Percentiles rank a stretch among this genome's conserved stretches.
Evolutionary conservation across 1,140 invertebrate genomes (phyloP).

Genomic region (Lepidostoma basale): DNA sequence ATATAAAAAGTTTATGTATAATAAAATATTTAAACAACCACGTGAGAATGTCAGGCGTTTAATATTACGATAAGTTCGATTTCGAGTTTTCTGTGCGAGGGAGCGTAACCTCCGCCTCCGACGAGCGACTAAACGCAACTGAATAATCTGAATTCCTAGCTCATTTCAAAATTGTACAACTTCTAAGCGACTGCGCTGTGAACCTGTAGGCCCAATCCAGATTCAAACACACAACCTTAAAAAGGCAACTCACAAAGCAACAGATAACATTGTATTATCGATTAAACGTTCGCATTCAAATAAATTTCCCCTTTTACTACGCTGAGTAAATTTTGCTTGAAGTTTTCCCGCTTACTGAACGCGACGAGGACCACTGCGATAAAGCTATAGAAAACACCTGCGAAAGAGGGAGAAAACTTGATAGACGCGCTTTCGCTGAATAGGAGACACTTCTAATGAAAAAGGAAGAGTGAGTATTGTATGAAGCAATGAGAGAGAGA

Average conservation of each 20-base stretch:
- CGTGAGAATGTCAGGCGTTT: slow-evolving; percentile 18
- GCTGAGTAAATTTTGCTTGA: too few relatives aligned
- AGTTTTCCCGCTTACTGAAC: background rate
- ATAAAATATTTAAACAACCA: slow-evolving; percentile 24
- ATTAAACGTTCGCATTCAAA: too few relatives aligned
- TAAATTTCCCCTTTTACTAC: too few relatives aligned
- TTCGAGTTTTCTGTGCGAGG: background rate
- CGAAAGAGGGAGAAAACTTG: slow-evolving; percentile 13
- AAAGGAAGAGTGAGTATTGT: background rate
- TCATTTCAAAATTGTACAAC: slow-evolving; percentile 31
- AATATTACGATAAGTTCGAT: slow-evolving; percentile 17
- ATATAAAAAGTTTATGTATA: background rate
- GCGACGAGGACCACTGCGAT: background rate
- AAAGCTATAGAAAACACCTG: slow-evolving; percentile 8
- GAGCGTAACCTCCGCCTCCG: background rate
- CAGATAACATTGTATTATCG: too few relatives aligned
- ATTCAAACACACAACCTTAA: background rate
- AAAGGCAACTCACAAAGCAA: too few relatives aligned
- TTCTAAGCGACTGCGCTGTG: slow-evolving; percentile 29
- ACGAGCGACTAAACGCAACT: slow-evolving; percentile 27
- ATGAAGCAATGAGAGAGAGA: background rate
- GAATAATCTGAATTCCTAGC: slow-evolving; percentile 26
- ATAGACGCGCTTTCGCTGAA: background rate
- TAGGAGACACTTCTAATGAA: background rate
- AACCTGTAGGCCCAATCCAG: slow-evolving; percentile 3